Base-by-base conservation (phyloP, 1,140 invertebrate genomes). In the Ladona fulva region DNA sequence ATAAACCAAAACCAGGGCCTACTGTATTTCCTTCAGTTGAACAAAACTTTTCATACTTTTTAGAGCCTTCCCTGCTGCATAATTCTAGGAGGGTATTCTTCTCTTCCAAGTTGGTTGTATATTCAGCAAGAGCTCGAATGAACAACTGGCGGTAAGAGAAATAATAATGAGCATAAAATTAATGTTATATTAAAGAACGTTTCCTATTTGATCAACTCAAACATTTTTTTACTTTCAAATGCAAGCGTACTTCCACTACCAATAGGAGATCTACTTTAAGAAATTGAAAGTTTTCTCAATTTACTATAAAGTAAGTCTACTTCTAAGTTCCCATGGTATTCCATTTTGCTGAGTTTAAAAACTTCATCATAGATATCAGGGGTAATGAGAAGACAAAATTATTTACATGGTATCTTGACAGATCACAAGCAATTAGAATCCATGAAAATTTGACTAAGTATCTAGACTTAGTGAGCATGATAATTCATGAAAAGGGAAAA, bases 71-170 rank as follows among this genome's bases (percentile, higher is more conserved):
- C 81, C 88, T 85, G 78, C 90, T 89, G 78, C 87, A 88, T 11
- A 95, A 86, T 82, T 91, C 89, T 81, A 89, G 82, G 19, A 95
- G 82, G 79, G 88, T 83, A 77, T 87, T 85, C 81, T 86, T 89
- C 83, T 95, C 93, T 74, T 83, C 80, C 78, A 87, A 83, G 83
- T 91, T 86, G 77, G 84, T 82, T 25, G 92, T 88, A 80, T 89
- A 86, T 77, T 86, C 86, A 77, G 89, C 86, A 76, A 94, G 83
- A 37, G 89, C 83, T 80, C 90, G 82, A 7, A 93, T 80, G 79
- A 93, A 89, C 52, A 88, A 83, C 91, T 92, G 29, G 29, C 81
- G 78, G 89, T 86, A 78, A 78, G 79, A 76, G 81, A 77, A 42
- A 80, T 80, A 79, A 77, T 52, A 11, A 52, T 10, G 19, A 52